phyloP scores from a whole-genome alignment of 1,140 invertebrate genomes.

The Drosophila ambigua region DNA sequence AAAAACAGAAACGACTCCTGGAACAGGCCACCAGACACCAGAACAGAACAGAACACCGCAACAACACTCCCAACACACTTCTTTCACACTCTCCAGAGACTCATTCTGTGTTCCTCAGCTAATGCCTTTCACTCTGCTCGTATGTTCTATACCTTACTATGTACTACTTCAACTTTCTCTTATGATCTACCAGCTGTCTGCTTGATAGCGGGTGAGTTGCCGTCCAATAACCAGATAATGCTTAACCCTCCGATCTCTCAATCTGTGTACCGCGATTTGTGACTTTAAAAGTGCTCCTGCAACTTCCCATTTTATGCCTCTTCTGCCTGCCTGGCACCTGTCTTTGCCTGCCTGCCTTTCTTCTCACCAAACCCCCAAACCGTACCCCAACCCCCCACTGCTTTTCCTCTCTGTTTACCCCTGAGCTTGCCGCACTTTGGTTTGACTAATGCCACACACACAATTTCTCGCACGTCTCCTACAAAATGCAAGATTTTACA shows the following conservation, averaged over 20 bases:
- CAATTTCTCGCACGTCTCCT: constrained; percentile 58
- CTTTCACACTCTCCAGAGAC: constrained; percentile 18
- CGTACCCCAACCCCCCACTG: not conserved
- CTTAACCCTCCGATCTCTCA: constrained; percentile 14
- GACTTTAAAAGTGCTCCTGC: constrained; percentile 3
- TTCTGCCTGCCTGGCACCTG: constrained; percentile 40
- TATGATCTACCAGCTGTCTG: constrained; percentile 81
- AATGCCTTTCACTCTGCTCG: constrained; percentile 15
- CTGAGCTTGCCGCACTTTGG: constrained; percentile 52
- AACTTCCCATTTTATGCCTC: not conserved
- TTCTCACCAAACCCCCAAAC: not conserved
- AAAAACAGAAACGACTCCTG: constrained; percentile 22
- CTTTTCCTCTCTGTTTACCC: constrained; percentile 1
- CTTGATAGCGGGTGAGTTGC: constrained; percentile 84
- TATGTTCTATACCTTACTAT: constrained; percentile 35
- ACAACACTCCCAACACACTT: constrained; percentile 28
- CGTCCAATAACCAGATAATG: constrained; percentile 38
- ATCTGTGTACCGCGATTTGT: not conserved
- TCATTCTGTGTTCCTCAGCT: constrained; percentile 33
- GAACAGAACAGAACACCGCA: not conserved
- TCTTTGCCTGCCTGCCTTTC: constrained; percentile 22
- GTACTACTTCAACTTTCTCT: constrained; percentile 29
- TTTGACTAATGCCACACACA: constrained; percentile 72
- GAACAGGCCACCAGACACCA: constrained; percentile 43
- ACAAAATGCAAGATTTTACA: constrained; percentile 83